Percentiles rank a stretch among this genome's conserved stretches.
phyloP scores from a whole-genome alignment of 2,113 vertebrate species.

The Agelaius phoeniceus region DNA sequence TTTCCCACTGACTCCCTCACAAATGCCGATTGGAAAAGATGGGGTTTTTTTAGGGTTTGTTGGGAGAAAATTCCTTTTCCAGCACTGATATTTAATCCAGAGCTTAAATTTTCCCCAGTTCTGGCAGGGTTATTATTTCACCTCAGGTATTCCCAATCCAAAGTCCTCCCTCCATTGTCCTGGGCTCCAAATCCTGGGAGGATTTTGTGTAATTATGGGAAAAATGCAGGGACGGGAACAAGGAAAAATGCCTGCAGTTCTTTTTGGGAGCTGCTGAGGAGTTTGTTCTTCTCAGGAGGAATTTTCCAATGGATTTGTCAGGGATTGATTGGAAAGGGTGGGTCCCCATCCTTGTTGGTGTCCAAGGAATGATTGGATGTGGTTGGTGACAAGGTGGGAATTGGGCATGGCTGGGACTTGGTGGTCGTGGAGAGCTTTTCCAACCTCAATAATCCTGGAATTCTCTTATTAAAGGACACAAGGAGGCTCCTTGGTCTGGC shows the following conservation, averaged over 20 bases:
- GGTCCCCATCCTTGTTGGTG: neutral
- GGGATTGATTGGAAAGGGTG: neutral
- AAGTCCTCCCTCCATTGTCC: conserved; percentile 1
- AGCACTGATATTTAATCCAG: conserved; percentile 15
- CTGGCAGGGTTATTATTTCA: conserved; percentile 12
- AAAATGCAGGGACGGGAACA: neutral
- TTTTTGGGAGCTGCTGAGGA: neutral
- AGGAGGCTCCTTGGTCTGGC: neutral
- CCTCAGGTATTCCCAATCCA: conserved; percentile 26
- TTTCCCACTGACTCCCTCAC: neutral
- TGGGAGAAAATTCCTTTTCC: conserved; percentile 3
- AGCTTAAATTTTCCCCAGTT: conserved; percentile 52
- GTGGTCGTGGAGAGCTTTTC: neutral
- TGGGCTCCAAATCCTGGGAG: conserved; percentile 12
- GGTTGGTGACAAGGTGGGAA: neutral
- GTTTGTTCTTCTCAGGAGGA: neutral
- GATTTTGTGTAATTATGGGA: conserved; percentile 47
- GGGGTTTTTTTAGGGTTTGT: neutral
- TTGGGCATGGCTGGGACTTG: accelerated
- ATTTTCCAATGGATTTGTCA: neutral
- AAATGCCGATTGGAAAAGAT: neutral
- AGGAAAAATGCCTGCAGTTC: neutral
- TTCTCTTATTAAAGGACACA: accelerated
- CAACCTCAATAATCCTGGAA: neutral
- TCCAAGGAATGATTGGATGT: neutral